Evolutionary conservation across 2,888 invertebrate genomes (phyloP).

Genomic region (Drosophila anomalata): DNA sequence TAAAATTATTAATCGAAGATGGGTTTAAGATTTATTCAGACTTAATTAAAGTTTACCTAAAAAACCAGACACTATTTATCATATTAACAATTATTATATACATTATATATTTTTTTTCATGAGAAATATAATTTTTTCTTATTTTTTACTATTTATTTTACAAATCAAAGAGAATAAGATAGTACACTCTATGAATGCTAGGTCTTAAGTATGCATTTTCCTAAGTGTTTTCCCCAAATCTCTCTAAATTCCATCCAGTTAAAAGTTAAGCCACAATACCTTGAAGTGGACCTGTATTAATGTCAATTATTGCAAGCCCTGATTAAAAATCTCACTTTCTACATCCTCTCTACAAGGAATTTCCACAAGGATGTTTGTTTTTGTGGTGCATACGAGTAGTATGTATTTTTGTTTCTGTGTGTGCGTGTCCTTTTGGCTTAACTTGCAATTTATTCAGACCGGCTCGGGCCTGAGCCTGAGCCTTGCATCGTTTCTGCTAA

Average conservation of each 20-base stretch:
- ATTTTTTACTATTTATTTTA: no score
- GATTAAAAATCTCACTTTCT: slow-evolving; percentile 36
- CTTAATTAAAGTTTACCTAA: no score
- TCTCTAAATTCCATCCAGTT: no score
- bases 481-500: not conserved
- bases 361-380: slow-evolving; percentile 12
- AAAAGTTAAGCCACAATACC: not conserved
- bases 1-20: slow-evolving; percentile 11
- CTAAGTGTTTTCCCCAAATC: no score
- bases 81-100: no score
- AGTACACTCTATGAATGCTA: no score
- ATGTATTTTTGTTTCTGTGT: slow-evolving; percentile 31
- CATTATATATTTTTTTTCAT: no score
- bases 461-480: slow-evolving; percentile 11
- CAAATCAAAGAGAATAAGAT: no score
- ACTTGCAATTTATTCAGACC: slow-evolving; percentile 71
- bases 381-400: slow-evolving; percentile 12
- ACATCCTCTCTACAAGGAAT: slow-evolving; percentile 46
- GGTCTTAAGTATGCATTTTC: no score
- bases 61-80: no score
- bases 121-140: no score
- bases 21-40: no score
- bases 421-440: slow-evolving; percentile 70
- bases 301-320: slow-evolving; percentile 21
- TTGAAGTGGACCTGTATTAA: slow-evolving; percentile 5